A percentile compares a stretch with the other conserved stretches of the same genome.
Evolutionary conservation across 2,113 vertebrate species (phyloP).

Genomic region (Phaethon lepturus): DNA sequence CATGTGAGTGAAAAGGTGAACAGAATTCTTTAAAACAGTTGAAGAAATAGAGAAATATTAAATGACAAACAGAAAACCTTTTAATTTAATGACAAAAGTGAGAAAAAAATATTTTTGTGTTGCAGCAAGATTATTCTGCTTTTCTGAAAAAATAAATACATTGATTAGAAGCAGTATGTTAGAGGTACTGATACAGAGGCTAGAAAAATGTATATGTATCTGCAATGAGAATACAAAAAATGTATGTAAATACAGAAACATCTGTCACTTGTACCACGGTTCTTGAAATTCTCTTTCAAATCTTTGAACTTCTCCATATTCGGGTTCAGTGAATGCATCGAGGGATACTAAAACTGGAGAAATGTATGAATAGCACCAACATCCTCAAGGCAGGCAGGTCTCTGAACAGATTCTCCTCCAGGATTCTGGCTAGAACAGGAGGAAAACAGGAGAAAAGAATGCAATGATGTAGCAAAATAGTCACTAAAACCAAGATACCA

Average conservation of each 20-base stretch:
- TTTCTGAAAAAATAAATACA: background rate
- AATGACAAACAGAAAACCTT: background rate
- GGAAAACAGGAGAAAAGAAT: constrained; percentile 45
- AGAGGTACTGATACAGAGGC: background rate
- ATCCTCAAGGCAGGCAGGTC: constrained; percentile 13
- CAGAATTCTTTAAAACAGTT: background rate
- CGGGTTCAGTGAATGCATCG: background rate
- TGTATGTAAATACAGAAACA: background rate
- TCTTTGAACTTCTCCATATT: background rate
- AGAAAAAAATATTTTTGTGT: background rate
- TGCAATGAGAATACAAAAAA: background rate
- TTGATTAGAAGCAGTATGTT: background rate
- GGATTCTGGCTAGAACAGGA: constrained; percentile 13
- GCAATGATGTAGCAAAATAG: background rate
- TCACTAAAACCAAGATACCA: background rate
- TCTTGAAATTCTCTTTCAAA: constrained; percentile 13
- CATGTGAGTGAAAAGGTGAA: background rate
- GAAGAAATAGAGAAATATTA: background rate
- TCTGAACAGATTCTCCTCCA: constrained; percentile 23
- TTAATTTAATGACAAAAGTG: background rate
- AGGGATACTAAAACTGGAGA: background rate
- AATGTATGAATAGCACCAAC: constrained; percentile 12
- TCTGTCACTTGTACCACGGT: background rate
- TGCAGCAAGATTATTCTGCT: background rate
- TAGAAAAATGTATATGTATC: background rate